phyloP scores from a whole-genome alignment of 2,797 vertebrate species.

The Clarias platycephalus region DNA sequence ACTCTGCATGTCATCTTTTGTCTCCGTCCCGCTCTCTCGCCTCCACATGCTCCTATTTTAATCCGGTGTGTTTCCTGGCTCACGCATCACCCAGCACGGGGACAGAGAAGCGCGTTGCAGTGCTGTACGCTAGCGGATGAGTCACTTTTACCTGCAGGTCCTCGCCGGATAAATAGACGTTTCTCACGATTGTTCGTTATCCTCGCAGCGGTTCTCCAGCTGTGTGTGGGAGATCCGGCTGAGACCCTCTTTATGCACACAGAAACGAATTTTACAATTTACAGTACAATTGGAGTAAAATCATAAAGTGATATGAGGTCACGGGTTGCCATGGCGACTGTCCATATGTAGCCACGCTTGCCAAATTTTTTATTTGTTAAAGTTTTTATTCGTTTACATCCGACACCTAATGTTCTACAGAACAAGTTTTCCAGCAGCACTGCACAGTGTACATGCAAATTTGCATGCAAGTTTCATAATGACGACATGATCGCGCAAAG shows the following conservation, averaged over 20 bases:
- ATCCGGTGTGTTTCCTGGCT: constrained; percentile 67
- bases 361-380: not conserved
- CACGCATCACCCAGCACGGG: constrained; percentile 44
- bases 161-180: not conserved
- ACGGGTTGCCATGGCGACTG: no score
- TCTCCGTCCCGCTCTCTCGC: constrained; percentile 51
- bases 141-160: constrained; percentile 4
- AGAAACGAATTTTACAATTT: constrained; percentile 7
- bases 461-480: not conserved
- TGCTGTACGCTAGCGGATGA: not conserved
- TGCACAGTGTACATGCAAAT: no score
- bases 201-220: not conserved
- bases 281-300: not conserved
- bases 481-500: not conserved
- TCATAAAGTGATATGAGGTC: not conserved
- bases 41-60: constrained; percentile 57
- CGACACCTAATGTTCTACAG: not conserved
- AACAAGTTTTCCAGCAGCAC: not conserved
- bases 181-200: constrained; percentile 4
- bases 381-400: not conserved
- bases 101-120: not conserved
- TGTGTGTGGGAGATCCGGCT: constrained; percentile 6
- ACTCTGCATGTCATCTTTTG: not conserved
- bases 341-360: not conserved
- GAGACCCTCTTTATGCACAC: constrained; percentile 20